These are phyloP conservation scores for Trematocara macrostoma DNA, from an alignment of 2,113 vertebrate species.

Conservation along the genomic window DNA sequence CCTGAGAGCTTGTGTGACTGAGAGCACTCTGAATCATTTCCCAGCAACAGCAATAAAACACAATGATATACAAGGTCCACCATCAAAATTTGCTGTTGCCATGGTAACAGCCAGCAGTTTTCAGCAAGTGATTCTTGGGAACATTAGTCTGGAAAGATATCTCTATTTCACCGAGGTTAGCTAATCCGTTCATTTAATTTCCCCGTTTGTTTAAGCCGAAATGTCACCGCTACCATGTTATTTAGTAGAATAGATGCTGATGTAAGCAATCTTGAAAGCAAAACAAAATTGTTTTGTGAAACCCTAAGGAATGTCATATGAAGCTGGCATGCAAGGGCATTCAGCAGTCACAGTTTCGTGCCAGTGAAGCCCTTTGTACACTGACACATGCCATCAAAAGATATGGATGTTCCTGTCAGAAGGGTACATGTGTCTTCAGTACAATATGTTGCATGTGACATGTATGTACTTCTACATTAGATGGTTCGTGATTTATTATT, in stretches of 20 bases:
- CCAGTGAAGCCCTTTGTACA: background rate
- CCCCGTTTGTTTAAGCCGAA: background rate
- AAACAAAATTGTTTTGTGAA: background rate
- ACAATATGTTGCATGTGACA: background rate
- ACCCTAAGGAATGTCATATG: background rate
- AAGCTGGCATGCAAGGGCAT: background rate
- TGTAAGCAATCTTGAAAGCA: background rate
- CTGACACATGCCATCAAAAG: background rate
- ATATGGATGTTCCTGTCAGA: background rate
- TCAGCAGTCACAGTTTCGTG: background rate
- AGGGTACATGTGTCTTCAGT: background rate
- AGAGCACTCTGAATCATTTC: constrained; percentile 39
- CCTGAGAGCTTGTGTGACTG: constrained; percentile 22
- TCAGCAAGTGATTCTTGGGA: constrained; percentile 49
- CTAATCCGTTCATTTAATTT: background rate
- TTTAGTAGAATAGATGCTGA: background rate
- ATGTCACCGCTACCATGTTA: background rate
- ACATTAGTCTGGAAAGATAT: constrained; percentile 36
- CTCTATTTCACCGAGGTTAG: background rate
- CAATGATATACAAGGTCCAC: constrained; percentile 59
- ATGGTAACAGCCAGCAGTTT: constrained; percentile 64
- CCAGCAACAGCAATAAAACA: constrained; percentile 61
- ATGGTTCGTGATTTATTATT: background rate
- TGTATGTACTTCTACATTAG: background rate
- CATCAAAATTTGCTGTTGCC: constrained; percentile 69